Evolutionary conservation across 2,113 vertebrate species (phyloP).

Genomic region (Nycticorax nycticorax): DNA sequence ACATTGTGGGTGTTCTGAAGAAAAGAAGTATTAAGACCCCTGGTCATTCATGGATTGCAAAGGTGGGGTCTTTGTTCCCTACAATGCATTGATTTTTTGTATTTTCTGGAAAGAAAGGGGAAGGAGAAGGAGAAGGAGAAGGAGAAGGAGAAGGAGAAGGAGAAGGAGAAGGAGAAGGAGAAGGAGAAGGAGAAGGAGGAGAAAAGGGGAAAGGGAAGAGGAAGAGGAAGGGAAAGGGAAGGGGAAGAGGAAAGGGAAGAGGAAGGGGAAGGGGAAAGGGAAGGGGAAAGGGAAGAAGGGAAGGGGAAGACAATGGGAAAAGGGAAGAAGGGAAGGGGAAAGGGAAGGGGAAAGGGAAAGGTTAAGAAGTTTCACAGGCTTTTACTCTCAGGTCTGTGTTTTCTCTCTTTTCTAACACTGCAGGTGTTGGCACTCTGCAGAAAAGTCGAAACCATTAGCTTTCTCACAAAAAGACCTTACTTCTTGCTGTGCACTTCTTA

Average conservation of each 20-base stretch:
- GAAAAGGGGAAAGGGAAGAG: no score
- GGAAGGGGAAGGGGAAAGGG: neutral
- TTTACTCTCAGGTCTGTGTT: neutral
- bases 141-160: neutral
- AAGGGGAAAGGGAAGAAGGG: no score
- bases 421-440: neutral
- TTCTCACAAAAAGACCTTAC: neutral
- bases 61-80: neutral
- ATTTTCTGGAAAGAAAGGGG: neutral
- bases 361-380: neutral
- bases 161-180: accelerated
- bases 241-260: no score
- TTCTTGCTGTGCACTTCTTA: neutral
- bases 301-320: no score
- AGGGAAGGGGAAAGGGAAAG: neutral
- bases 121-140: neutral
- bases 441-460: neutral
- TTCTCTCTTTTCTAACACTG: neutral
- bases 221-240: neutral
- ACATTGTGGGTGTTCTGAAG: neutral
- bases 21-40: neutral
- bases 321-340: neutral
- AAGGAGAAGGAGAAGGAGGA: accelerated
- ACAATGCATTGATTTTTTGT: neutral
- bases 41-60: neutral